phyloP scores from a whole-genome alignment of 1,140 invertebrate genomes.

The Drosophila fuyamai region DNA sequence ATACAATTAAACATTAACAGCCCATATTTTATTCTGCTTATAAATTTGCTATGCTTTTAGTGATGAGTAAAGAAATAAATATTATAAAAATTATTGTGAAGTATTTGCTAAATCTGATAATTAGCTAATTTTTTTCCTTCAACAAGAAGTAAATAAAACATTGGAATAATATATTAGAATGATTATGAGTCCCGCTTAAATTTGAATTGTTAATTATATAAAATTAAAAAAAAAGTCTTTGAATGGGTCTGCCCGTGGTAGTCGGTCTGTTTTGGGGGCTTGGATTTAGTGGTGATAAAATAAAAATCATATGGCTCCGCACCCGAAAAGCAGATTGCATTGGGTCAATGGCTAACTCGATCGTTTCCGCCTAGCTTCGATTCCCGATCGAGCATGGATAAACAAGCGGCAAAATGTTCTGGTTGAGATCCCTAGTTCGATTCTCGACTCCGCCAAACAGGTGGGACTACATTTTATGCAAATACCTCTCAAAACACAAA shows the following conservation, averaged over 20 bases:
- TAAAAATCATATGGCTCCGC: slow-evolving; percentile 25
- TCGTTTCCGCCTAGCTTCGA: slow-evolving; percentile 33
- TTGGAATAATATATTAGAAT: too few species aligned
- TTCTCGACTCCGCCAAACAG: slow-evolving; percentile 53
- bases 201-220: too few species aligned
- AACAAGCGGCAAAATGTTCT: slow-evolving; percentile 15
- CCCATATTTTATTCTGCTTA: too few species aligned
- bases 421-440: slow-evolving; percentile 10
- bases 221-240: too few species aligned
- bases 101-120: too few species aligned
- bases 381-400: slow-evolving; percentile 13
- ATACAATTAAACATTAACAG: too few species aligned
- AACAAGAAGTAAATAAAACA: too few species aligned
- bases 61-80: too few species aligned
- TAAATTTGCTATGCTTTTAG: too few species aligned
- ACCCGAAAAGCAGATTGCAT: slow-evolving; percentile 23
- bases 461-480: slow-evolving; percentile 83
- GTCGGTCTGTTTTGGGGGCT: background rate
- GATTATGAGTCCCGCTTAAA: too few species aligned
- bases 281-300: background rate
- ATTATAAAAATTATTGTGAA: too few species aligned
- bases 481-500: slow-evolving; percentile 52
- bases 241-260: background rate
- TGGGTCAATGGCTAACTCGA: slow-evolving; percentile 46
- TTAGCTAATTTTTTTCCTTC: too few species aligned